phyloP scores from a whole-genome alignment of 2,797 vertebrate species.

The Podargus strigoides region DNA sequence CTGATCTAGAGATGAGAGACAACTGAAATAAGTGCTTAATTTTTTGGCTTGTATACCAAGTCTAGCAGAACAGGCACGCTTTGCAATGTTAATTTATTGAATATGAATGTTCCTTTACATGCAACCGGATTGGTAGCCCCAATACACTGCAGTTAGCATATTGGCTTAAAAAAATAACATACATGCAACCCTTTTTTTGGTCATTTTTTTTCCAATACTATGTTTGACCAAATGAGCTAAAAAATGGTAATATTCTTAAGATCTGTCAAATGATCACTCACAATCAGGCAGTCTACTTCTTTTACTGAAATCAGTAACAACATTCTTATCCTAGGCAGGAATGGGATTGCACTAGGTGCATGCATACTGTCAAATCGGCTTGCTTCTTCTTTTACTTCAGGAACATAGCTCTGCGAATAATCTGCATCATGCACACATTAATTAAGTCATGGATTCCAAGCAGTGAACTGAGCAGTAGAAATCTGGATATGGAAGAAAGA shows the following conservation, averaged over 20 bases:
- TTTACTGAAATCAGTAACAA: background rate
- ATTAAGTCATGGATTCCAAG: background rate
- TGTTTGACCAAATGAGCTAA: background rate
- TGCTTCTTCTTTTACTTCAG: background rate
- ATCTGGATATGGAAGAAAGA: background rate
- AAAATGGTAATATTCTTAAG: background rate
- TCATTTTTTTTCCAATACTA: background rate
- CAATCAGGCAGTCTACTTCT: background rate
- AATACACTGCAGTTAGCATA: background rate
- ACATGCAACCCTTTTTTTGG: fast-evolving
- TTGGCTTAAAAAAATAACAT: background rate
- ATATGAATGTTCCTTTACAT: background rate
- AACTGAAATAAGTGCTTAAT: background rate
- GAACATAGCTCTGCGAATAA: background rate
- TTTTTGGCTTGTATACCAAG: background rate
- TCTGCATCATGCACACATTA: fast-evolving
- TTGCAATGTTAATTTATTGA: background rate
- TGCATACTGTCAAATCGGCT: background rate
- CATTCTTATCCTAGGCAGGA: background rate
- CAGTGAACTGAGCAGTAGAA: background rate
- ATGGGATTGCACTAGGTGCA: background rate
- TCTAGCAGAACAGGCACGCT: background rate
- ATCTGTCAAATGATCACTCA: background rate
- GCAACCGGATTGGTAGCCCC: background rate
- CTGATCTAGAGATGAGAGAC: background rate